Evolutionary conservation across 2,797 vertebrate species (phyloP).

Genomic region (Phoeniculus purpureus): DNA sequence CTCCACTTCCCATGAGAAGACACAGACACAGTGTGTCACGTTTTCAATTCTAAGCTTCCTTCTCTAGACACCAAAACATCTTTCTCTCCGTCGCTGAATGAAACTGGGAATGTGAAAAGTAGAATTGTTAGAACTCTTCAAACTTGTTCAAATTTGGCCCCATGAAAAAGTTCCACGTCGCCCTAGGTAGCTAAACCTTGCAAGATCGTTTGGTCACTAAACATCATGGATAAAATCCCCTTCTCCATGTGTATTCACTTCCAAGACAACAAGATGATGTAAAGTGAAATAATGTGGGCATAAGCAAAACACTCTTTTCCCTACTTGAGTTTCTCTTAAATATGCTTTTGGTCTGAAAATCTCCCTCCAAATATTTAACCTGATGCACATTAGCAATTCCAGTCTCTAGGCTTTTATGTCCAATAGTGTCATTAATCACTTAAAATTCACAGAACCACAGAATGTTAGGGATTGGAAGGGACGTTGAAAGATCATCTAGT

Average conservation of each 20-base stretch:
- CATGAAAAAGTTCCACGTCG: not conserved
- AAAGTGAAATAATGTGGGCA: not conserved
- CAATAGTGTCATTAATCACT: not conserved
- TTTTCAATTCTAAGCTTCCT: not conserved
- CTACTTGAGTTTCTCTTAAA: not conserved
- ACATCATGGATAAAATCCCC: not conserved
- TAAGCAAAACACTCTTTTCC: not conserved
- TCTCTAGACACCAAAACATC: not conserved
- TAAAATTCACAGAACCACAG: not conserved
- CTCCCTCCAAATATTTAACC: not conserved
- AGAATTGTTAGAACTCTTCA: not conserved
- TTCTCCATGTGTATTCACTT: not conserved
- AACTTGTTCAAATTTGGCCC: not conserved
- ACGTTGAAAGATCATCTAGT: too few species aligned
- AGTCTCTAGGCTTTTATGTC: not conserved
- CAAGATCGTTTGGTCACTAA: too few species aligned
- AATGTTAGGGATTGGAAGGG: too few species aligned
- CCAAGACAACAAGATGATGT: not conserved
- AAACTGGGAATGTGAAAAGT: not conserved
- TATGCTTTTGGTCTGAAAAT: not conserved
- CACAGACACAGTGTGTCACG: fast-evolving
- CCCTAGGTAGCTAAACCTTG: too few species aligned
- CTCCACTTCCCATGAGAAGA: not conserved
- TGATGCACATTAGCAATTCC: not conserved
- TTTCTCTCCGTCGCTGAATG: not conserved